A percentile compares a stretch with the other conserved stretches of the same genome.
Evolutionary conservation across 1,140 invertebrate genomes (phyloP).

Genomic region (Leptinotarsa texana): DNA sequence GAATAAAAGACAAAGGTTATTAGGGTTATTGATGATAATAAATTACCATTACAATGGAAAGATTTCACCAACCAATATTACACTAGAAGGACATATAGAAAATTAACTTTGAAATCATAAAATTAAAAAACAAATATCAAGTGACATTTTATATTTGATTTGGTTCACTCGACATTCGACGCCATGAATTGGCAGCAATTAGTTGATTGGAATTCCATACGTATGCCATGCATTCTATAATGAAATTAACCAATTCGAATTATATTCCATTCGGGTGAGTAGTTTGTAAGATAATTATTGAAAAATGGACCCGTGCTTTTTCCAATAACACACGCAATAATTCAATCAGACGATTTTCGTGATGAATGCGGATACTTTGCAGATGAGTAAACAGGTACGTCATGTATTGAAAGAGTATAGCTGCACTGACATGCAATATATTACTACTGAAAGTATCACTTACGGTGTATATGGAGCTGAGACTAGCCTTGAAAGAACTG

Average conservation of each 20-base stretch:
- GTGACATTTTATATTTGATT: conserved; percentile 48
- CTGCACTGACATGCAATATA: too few species aligned
- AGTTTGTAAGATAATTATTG: conserved; percentile 14
- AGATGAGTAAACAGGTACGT: neutral
- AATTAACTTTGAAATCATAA: neutral
- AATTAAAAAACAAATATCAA: conserved; percentile 23
- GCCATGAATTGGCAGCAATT: conserved; percentile 45
- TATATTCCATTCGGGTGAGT: conserved; percentile 15
- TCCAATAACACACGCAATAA: neutral
- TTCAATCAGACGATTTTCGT: neutral
- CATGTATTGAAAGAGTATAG: neutral
- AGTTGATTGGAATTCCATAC: conserved; percentile 45
- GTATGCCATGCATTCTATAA: conserved; percentile 26
- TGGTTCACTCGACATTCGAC: conserved; percentile 29
- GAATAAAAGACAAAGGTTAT: too few species aligned
- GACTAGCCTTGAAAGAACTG: too few species aligned
- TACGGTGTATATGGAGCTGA: too few species aligned
- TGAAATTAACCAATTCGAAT: conserved; percentile 20
- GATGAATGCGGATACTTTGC: neutral
- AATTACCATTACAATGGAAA: too few species aligned
- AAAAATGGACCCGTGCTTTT: neutral
- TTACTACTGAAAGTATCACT: too few species aligned
- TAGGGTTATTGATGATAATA: too few species aligned
- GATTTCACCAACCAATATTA: too few species aligned
- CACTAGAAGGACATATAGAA: too few species aligned